Base-by-base conservation (phyloP, 2,113 vertebrate genomes). In the Pavo muticus region DNA sequence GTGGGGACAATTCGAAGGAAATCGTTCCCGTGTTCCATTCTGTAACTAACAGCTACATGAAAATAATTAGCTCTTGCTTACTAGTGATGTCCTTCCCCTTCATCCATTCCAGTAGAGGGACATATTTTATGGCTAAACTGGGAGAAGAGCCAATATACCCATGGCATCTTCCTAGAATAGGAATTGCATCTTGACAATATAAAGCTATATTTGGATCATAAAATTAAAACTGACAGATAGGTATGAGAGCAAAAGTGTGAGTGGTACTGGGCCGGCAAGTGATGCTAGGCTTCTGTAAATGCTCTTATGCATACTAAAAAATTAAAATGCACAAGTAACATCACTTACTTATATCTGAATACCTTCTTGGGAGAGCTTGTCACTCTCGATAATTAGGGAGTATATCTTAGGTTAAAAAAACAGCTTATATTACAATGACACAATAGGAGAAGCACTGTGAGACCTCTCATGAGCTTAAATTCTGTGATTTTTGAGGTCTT, bases 111-210 rank as follows among this genome's bases (percentile, higher is more conserved):
- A 45, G 60, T 71, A 74, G 59, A 88, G 50, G 81, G 73, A 81
- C 65, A 54, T 76, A 77, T 88, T 92, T 94, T 71, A 48, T 88
- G 91, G 80, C 65, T 93, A 84, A 91, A 88, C 73, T 91, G 89
- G 90, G 78, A 92, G 63, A 84, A 61, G 30, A 87, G 77, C 94
- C 81, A 94, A 27, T 32, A 78, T 21, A 74, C 29, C 25, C 73
- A 91, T 81, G 70, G 78, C 10, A 8, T 89, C 39, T 90, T 91
- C 65, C 87, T 95, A 78, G 73, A 87, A 79, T 17, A 68, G 25
- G 47, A 95, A 91, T 87, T 87, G 61, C 86, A 81, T 89, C 92
- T 2, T 6, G 54, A 91, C 23, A 93, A 95, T 79, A 73, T 73
- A 61, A 37, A 83, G 76, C 50, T 93, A n/a, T 81, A 87, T 88